A percentile compares a stretch with the other conserved stretches of the same genome.
Evolutionary conservation across 2,797 vertebrate genomes (phyloP).

Genomic region (Philypnodon macrostomus): DNA sequence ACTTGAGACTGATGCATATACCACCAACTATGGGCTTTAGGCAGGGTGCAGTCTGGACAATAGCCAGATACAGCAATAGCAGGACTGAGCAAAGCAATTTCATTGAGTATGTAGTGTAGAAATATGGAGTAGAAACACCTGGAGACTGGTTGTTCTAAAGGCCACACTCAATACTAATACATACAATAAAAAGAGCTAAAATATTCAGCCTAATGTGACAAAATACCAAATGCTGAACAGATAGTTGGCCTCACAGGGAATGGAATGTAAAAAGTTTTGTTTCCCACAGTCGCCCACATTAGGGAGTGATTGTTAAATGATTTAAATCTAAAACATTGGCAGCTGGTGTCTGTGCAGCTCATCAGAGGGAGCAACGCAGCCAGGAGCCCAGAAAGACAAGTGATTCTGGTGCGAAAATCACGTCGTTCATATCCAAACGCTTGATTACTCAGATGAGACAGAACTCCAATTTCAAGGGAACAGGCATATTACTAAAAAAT

Average conservation of each 20-base stretch:
- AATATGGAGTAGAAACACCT: neutral
- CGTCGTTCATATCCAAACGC: constrained; percentile 12
- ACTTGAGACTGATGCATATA: too few relatives aligned
- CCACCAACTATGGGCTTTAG: too few relatives aligned
- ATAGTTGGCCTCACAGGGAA: constrained; percentile 17
- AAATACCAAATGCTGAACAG: neutral
- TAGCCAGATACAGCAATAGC: too few relatives aligned
- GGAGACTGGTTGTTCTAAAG: neutral
- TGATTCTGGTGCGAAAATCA: constrained; percentile 25
- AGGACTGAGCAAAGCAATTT: too few relatives aligned
- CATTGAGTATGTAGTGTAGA: too few relatives aligned
- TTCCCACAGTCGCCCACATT: constrained; percentile 18
- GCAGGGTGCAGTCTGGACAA: too few relatives aligned
- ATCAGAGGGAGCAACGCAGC: constrained; percentile 19
- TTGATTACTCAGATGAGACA: constrained; percentile 9
- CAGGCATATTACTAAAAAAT: neutral
- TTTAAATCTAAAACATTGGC: constrained; percentile 37
- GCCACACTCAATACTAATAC: neutral
- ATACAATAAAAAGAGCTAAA: too few relatives aligned
- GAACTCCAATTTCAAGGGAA: neutral
- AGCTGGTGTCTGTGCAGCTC: constrained; percentile 42
- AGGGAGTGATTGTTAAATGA: constrained; percentile 33
- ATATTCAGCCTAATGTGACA: too few relatives aligned
- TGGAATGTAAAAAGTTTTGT: constrained; percentile 10
- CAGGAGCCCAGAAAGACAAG: constrained; percentile 7